phyloP scores from a whole-genome alignment of 2,888 invertebrate species.

The Drosophila mimica region DNA sequence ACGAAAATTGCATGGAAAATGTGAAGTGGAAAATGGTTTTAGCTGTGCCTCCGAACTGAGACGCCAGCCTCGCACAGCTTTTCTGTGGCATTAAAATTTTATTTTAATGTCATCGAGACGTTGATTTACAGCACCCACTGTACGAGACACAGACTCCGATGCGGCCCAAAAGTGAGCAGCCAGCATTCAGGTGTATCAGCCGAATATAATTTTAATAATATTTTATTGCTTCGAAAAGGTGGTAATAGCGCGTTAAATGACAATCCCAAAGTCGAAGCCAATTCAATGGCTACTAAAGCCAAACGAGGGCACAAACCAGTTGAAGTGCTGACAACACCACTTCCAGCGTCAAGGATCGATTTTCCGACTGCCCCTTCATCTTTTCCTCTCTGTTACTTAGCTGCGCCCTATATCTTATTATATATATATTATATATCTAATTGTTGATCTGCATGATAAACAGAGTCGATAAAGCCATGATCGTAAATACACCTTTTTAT shows the following conservation, averaged over 20 bases:
- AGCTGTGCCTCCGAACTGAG: slow-evolving; percentile 28
- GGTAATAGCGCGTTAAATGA: slow-evolving; percentile 77
- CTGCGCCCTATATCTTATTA: not conserved
- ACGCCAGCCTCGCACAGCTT: slow-evolving; percentile 31
- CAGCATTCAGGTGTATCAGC: slow-evolving; percentile 37
- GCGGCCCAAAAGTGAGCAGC: not conserved
- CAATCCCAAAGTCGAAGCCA: slow-evolving; percentile 24
- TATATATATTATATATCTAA: no score
- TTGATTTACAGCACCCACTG: slow-evolving; percentile 80
- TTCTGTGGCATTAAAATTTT: slow-evolving; percentile 82
- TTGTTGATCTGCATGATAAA: not conserved
- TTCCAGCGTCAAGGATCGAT: not conserved
- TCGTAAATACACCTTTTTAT: not conserved
- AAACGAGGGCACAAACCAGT: not conserved
- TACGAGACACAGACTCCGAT: slow-evolving; percentile 4
- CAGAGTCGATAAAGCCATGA: not conserved
- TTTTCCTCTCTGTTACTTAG: not conserved
- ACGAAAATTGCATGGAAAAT: slow-evolving; percentile 59
- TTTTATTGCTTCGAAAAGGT: slow-evolving; percentile 81
- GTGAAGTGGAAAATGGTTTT: slow-evolving; percentile 28
- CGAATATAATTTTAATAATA: slow-evolving; percentile 83
- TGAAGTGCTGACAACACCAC: slow-evolving; percentile 5
- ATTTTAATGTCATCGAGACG: slow-evolving; percentile 84
- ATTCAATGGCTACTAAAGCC: slow-evolving; percentile 1
- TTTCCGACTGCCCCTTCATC: not conserved